Conservation (phyloP, 1,140 invertebrate genomes). For the Globodera ellingtonae region DNA sequence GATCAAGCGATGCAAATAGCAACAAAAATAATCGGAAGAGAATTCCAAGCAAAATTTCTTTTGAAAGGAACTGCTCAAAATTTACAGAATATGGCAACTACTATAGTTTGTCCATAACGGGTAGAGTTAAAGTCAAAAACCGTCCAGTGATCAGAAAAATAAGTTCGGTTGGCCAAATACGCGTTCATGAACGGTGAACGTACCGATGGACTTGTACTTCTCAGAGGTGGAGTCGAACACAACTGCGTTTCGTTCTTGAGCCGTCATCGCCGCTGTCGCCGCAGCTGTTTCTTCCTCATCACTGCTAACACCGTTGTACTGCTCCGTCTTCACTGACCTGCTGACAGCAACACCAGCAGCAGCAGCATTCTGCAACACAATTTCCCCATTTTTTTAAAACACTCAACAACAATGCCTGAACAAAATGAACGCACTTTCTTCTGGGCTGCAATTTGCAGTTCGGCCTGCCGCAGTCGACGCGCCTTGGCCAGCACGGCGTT, state of each 20-base stretch:
- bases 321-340: not conserved
- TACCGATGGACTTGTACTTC: conserved; percentile 51
- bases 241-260: conserved; percentile 10
- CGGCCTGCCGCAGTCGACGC: conserved; percentile 36
- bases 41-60: too few relatives aligned
- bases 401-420: not conserved
- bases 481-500: conserved; percentile 33
- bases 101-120: too few relatives aligned
- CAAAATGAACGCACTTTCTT: conserved; percentile 13
- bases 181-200: not conserved
- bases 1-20: too few relatives aligned
- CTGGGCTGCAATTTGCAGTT: conserved; percentile 12
- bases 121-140: too few relatives aligned
- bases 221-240: conserved; percentile 49
- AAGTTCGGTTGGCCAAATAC: too few relatives aligned
- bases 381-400: too few relatives aligned
- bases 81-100: too few relatives aligned
- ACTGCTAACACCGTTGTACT: conserved; percentile 6
- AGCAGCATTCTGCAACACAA: not conserved
- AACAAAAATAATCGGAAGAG: too few relatives aligned
- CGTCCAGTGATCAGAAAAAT: too few relatives aligned
- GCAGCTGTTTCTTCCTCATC: conserved; percentile 43
- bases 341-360: too few relatives aligned
- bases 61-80: too few relatives aligned
- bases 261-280: not conserved